Base-by-base conservation (phyloP, 1,140 invertebrate species). In the Eupeodes corollae region DNA sequence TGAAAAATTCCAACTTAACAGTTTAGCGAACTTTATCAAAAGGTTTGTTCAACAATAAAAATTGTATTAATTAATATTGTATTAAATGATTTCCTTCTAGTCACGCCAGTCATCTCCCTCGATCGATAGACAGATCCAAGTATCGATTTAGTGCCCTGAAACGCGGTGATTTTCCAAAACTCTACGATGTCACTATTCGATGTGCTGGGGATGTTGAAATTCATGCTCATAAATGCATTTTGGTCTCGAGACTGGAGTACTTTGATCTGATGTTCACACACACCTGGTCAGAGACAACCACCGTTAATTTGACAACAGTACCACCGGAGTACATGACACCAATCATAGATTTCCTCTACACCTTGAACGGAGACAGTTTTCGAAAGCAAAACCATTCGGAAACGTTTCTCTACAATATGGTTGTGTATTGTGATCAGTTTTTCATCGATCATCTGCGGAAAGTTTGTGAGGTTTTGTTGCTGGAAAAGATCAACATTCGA, bases 221-320 rank as follows among this genome's bases (percentile, higher is more conserved):
- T 16, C 57, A 65, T 38, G 83, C 79, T 32, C 83, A 87, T 59
- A 83, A 82, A 52, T 86, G 83, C 65, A 68, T 87, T 39, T 59
- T 86, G 19, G 73, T 76, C 1, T 77, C 81, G 6, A 63, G 82
- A 49, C 60, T 81, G 10, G 82, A 86, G 46, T 86, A 86, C 63
- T 87, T 86, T 62, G 71, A 75, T 44, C 78, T 77, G 60, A 82
- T 86, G 79, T 74, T 85, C 46, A 71, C 73, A 34, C 70, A 73
- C 48, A 71, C 75, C 26, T 86, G 84, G 83, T 70, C 75, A 26
- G 77, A 79, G 59, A 76, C 75, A 56, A 64, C 63, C 44, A 56
- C 51, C 1, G 55, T 68, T 2, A 61, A 54, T 32, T 57, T 67
- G 44, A 56, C 48, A 14, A 56, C 56, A 2, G 54, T 69, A 30